A percentile compares a stretch with the other conserved stretches of the same genome.
These are phyloP conservation scores for Otis tarda DNA, from an alignment of 2,113 vertebrate genomes.

Conservation along the genomic window DNA sequence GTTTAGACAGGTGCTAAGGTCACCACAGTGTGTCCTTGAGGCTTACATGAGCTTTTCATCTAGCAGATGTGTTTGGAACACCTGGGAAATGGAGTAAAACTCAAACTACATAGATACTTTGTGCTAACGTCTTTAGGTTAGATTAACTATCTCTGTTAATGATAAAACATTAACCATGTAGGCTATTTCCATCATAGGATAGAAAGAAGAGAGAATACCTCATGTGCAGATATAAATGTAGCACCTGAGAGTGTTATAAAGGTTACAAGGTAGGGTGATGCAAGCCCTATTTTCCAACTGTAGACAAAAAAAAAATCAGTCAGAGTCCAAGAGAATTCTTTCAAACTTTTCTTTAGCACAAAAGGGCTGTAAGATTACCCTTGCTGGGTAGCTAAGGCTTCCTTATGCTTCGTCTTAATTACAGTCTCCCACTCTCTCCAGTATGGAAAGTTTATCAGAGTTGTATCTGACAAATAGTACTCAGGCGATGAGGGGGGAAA, in stretches of 20 bases:
- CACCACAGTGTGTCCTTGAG: background rate
- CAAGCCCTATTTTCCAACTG: background rate
- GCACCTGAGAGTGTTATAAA: background rate
- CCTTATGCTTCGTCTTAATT: background rate
- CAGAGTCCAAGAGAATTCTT: background rate
- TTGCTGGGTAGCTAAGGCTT: background rate
- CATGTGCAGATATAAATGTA: background rate
- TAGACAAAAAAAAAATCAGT: background rate
- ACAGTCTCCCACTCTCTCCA: background rate
- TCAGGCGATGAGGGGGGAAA: background rate
- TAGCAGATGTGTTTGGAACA: background rate
- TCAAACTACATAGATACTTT: background rate
- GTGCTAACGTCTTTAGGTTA: background rate
- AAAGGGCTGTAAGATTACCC: background rate
- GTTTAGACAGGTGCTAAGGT: background rate
- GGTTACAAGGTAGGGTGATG: background rate
- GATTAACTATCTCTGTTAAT: background rate
- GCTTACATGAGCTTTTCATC: background rate
- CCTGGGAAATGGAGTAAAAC: background rate
- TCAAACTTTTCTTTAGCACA: background rate
- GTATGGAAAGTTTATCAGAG: background rate
- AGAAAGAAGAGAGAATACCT: background rate
- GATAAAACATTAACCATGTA: background rate
- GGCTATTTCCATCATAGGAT: background rate
- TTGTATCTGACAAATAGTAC: background rate